Percentiles rank a stretch among this genome's conserved stretches.
phyloP scores from a whole-genome alignment of 1,140 invertebrate genomes.

The Carcinoscorpius rotundicauda region DNA sequence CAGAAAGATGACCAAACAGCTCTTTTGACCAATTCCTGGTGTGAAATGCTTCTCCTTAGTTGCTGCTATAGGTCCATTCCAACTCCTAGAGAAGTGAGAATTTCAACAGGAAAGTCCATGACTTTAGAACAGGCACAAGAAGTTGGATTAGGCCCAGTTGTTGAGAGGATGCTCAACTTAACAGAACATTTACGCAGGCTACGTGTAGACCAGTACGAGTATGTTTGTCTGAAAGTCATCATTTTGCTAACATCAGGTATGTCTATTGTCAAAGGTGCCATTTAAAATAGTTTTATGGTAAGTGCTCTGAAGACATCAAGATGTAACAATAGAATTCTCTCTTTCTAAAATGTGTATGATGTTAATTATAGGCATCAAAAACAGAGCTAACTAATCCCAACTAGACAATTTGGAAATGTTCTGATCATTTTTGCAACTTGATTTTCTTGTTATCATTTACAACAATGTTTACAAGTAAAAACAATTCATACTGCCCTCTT shows the following conservation, averaged over 20 bases:
- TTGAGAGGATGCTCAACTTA: slow-evolving; percentile 86
- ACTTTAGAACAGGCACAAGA: slow-evolving; percentile 57
- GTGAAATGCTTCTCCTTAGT: slow-evolving; percentile 77
- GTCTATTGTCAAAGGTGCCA: slow-evolving; percentile 6
- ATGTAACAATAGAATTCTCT: no score
- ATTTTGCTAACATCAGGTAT: slow-evolving; percentile 83
- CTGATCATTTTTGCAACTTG: no score
- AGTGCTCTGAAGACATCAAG: no score
- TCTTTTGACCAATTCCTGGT: slow-evolving; percentile 93
- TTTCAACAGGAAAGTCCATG: slow-evolving; percentile 47
- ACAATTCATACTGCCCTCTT: no score
- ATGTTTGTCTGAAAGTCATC: slow-evolving; percentile 86
- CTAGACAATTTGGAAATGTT: no score
- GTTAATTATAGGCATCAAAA: no score
- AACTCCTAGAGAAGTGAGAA: slow-evolving; percentile 58
- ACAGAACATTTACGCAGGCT: slow-evolving; percentile 80
- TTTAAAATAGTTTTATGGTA: no score
- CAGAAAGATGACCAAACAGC: slow-evolving; percentile 94
- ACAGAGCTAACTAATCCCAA: no score
- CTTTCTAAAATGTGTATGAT: no score
- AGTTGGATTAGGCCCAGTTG: slow-evolving; percentile 60
- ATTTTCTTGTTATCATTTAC: no score
- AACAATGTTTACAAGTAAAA: no score
- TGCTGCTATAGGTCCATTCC: slow-evolving; percentile 80
- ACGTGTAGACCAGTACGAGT: slow-evolving; percentile 90